Conservation (phyloP, 1,140 invertebrate species). For the Papilio glaucus region DNA sequence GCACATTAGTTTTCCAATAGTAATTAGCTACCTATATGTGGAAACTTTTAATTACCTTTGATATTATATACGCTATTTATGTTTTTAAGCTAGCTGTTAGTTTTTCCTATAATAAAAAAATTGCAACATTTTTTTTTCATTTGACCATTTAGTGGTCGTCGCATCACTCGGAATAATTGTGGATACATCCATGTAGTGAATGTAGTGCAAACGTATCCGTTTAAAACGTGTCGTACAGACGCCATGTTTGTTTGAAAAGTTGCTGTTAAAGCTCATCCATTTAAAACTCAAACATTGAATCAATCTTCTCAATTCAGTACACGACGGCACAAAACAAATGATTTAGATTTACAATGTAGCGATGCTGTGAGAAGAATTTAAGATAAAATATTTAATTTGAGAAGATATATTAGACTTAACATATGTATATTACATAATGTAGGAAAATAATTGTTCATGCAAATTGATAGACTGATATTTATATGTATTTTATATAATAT, state of each 20-base stretch:
- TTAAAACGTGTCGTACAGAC: conserved; percentile 8
- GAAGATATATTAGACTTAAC: no score
- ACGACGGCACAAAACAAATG: background rate
- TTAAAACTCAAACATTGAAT: conserved; percentile 26
- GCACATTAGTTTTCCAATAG: no score
- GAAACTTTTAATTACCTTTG: no score
- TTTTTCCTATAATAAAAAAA: no score
- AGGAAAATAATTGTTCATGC: no score
- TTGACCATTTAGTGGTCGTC: no score
- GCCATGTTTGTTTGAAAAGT: conserved; percentile 6
- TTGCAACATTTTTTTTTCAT: background rate
- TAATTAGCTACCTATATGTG: no score
- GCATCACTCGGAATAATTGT: background rate
- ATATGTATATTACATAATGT: no score
- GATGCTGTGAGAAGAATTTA: background rate
- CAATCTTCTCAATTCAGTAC: conserved; percentile 27
- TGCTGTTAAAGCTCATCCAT: conserved; percentile 33
- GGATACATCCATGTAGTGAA: background rate
- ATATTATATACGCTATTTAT: no score
- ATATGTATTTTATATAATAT: no score
- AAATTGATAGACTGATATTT: no score
- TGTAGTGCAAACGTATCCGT: conserved; percentile 8
- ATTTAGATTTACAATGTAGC: conserved; percentile 5
- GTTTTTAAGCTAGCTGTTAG: no score
- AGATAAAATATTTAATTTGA: background rate